phyloP scores from a whole-genome alignment of 1,140 invertebrate species.

The Brachionus asplanchnoidis region DNA sequence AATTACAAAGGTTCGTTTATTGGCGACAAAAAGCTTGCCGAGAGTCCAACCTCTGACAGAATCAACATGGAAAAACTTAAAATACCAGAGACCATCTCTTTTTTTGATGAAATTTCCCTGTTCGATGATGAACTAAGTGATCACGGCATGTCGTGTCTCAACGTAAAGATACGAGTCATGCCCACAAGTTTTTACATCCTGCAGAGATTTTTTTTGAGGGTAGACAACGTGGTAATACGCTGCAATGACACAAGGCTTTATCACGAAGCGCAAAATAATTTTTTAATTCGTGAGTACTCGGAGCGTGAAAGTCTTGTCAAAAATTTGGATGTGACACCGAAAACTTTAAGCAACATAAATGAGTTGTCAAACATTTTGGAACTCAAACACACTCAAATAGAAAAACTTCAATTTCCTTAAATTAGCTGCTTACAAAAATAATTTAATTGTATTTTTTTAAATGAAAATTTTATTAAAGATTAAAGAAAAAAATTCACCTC shows the following conservation, averaged over 20 bases:
- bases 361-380: constrained; percentile 49
- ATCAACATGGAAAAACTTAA: constrained; percentile 87
- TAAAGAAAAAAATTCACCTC: too few species aligned
- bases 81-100: constrained; percentile 81
- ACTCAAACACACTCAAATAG: neutral
- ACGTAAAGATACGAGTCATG: constrained; percentile 94
- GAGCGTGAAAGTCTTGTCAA: constrained; percentile 47
- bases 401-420: constrained; percentile 6
- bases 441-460: neutral
- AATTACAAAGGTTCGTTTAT: constrained; percentile 78
- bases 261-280: constrained; percentile 63
- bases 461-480: too few species aligned
- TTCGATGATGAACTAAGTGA: constrained; percentile 98
- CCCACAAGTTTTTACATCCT: constrained; percentile 84
- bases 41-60: constrained; percentile 64
- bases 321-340: constrained; percentile 34
- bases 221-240: constrained; percentile 82
- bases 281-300: constrained; percentile 54
- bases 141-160: constrained; percentile 82
- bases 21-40: constrained; percentile 53
- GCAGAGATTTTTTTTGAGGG: constrained; percentile 81
- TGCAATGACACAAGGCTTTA: constrained; percentile 87
- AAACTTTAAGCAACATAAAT: constrained; percentile 51
- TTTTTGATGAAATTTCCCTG: constrained; percentile 84
- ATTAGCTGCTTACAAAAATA: too few species aligned